Percentiles rank a stretch among this genome's conserved stretches.
phyloP scores from a whole-genome alignment of 1,140 invertebrate species.

The Neodiprion pinetum region DNA sequence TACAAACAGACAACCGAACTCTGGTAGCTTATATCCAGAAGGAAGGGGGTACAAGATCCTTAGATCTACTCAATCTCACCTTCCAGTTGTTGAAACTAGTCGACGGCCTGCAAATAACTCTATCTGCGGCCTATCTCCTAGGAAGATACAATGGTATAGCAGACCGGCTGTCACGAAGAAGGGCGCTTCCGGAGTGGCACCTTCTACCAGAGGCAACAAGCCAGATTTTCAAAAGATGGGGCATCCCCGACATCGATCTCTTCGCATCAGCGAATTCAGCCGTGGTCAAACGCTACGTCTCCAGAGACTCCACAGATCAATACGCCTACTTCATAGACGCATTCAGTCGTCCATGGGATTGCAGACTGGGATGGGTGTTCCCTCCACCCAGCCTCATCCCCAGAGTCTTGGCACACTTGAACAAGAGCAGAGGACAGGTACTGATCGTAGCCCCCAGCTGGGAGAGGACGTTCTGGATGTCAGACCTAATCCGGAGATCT shows the following conservation, averaged over 20 bases:
- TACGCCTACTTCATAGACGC: constrained; percentile 40
- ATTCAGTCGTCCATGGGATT: constrained; percentile 39
- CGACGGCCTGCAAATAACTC: constrained; percentile 35
- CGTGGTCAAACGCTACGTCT: constrained; percentile 39
- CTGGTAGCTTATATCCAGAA: constrained; percentile 40
- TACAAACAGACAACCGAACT: constrained; percentile 38
- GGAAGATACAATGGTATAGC: constrained; percentile 41
- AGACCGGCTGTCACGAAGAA: constrained; percentile 37
- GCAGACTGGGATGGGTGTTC: constrained; percentile 47
- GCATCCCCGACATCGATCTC: constrained; percentile 40
- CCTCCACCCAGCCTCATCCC: constrained; percentile 48
- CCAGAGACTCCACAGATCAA: constrained; percentile 32
- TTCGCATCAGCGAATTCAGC: constrained; percentile 43
- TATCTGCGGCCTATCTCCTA: constrained; percentile 36
- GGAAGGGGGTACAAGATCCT: constrained; percentile 47
- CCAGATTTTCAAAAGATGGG: constrained; percentile 39
- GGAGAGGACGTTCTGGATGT: constrained; percentile 24
- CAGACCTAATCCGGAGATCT: constrained; percentile 17
- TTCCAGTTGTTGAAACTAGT: constrained; percentile 34
- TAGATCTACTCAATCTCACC: constrained; percentile 38
- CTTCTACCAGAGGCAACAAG: constrained; percentile 28
- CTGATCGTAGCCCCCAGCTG: constrained; percentile 23
- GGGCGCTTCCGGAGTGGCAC: constrained; percentile 43
- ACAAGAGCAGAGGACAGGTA: constrained; percentile 30
- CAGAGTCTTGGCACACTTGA: constrained; percentile 39